Evolutionary conservation across 1,140 invertebrate genomes (phyloP), one percentile per base, ranked within the genome.

Genomic region (Tribolium madens): DNA sequence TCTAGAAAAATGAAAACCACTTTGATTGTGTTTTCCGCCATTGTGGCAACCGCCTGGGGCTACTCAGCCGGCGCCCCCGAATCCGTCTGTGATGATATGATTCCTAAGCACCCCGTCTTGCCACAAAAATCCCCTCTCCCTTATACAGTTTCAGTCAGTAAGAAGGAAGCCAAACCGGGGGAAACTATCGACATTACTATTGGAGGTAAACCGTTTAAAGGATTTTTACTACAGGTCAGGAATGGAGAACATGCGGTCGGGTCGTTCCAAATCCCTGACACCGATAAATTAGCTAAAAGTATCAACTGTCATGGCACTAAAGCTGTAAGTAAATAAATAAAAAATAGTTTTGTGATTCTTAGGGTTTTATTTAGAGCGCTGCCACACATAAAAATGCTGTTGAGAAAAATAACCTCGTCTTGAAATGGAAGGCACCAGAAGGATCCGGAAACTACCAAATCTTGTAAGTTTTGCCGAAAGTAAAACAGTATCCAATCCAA

Each of bases 201-300:
- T 10, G 78, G 77, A 5, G 80, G 76, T 18, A 81, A 80, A 26
- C 73, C 69, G 3, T 88, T 87, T 79, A 87, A 87, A 78, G 87
- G 87, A 47, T 87, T 86, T 79, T 78, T 87, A 9, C 3, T 88
- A 1, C 84, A 88, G 80, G 86, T 85, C 9, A 81, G 87, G 53
- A 79, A 84, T 13, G 81, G 78, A 0, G 69, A 84, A 2, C 79
- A 81, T 3, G 83, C 85, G n/a, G 80, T 88, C 1, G 87, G 87
- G 6, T 75, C 75, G 17, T 88, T 87, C 77, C 17, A 75, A 2
- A 81, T 84, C 12, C 36, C 84, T 10, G 76, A 57, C n/a, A 73
- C 78, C 52, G 82, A 86, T 68, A 81, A 82, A 72, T 80, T 82
- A 31, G 76, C 80, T 15, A 84, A 86, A 79, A 53, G 81, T 6